Base-by-base conservation (phyloP, 2,888 invertebrate genomes). In the Epirrhoe tristata region DNA sequence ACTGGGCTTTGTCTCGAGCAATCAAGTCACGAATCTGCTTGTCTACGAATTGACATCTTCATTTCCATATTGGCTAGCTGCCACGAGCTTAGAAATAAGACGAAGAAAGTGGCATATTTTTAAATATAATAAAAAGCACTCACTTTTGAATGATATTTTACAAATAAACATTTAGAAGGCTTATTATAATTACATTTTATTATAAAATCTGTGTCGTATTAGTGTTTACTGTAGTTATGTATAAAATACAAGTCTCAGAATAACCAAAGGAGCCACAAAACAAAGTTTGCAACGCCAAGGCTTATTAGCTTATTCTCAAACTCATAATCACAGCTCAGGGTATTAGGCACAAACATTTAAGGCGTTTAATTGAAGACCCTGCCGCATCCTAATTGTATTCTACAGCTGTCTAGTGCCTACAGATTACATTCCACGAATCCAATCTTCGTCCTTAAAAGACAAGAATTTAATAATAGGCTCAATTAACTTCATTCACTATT, bases 361-460 rank as follows among this genome's bases (percentile, higher is more conserved):
- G 16, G 55, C 57, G 63, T 67, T 65, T 61, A 69, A 58, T 65
- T 56, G 63, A 67, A 60, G 61, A 34, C 63, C 57, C 61, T 57
- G 55, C 59, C 6, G 46, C 36, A 17, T 53, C 60, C 63, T 65
- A 69, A 69, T 69, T 72, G 67, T 59, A 53, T 52, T 6, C 14
- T 48, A 14, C 63, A 48, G 60, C 48, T 62, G n/a, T n/a, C n/a
- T n/a, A n/a, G n/a, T n/a, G 46, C 69, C 57, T 71, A 63, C 68
- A 64, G 64, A 71, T 71, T 71, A 56, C 64, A 69, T 64, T 66
- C 59, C 64, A 58, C 60, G 62, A 69, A 62, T 62, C 10, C 4
- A 8, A 51, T 31, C 8, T 5, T 46, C n/a, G 4, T 43, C 1
- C 4, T 5, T 12, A 43, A 46, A 46, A 14, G n/a, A 5, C 2